Conservation (phyloP, 2,797 vertebrate species). For the Pitangus sulphuratus region DNA sequence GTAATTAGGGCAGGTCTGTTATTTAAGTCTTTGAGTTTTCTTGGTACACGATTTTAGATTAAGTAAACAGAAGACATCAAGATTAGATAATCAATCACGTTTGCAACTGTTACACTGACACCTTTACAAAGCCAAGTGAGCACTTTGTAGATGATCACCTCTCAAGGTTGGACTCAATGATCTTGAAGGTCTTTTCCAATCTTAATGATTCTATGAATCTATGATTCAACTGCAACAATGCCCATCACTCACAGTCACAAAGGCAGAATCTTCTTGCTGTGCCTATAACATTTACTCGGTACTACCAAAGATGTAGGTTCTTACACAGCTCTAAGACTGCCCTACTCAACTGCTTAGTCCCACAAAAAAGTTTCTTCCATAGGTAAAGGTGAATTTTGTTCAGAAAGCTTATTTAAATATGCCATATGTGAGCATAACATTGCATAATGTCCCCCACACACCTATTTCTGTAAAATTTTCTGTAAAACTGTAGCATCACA, state of each 20-base stretch:
- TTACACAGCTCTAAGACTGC: not conserved
- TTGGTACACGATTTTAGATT: not conserved
- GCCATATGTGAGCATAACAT: not conserved
- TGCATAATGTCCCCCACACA: not conserved
- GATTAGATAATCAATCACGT: not conserved
- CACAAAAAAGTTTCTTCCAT: rapidly evolving
- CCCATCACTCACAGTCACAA: not conserved
- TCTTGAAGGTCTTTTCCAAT: not conserved
- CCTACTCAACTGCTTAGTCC: not conserved
- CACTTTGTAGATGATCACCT: not conserved
- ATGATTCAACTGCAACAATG: not conserved
- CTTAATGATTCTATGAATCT: not conserved
- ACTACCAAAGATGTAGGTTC: not conserved
- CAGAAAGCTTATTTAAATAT: not conserved
- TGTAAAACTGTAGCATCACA: not conserved
- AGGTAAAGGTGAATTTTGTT: not conserved
- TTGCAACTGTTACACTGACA: not conserved
- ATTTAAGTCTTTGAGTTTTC: not conserved
- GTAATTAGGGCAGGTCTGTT: not conserved
- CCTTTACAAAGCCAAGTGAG: not conserved
- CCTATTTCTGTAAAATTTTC: not conserved
- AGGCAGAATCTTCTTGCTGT: not conserved
- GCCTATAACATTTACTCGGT: not conserved
- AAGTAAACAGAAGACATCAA: not conserved
- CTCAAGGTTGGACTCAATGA: not conserved